Conservation (phyloP, 2,888 invertebrate genomes). For the Bembecia ichneumoniformis region DNA sequence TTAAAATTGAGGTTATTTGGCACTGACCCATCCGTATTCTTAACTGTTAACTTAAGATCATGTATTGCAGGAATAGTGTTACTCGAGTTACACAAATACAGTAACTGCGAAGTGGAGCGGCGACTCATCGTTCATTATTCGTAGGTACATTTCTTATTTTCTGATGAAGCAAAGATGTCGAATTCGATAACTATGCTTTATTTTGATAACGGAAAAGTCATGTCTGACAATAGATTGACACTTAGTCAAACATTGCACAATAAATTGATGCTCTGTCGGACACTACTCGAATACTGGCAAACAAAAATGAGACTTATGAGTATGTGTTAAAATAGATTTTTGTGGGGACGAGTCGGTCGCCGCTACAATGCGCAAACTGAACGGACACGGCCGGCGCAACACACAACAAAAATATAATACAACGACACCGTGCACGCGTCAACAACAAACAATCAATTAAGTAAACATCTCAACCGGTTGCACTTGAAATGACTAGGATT, state of each 20-base stretch:
- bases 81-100: not conserved
- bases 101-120: not conserved
- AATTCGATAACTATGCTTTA: no score
- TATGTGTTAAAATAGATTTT: no score
- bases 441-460: constrained; percentile 35
- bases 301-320: no score
- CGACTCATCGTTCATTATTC: no score
- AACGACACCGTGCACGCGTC: constrained; percentile 27
- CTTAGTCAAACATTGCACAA: no score
- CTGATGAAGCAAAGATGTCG: no score
- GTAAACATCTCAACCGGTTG: constrained; percentile 68
- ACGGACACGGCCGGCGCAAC: constrained; percentile 24
- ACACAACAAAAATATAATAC: constrained; percentile 50
- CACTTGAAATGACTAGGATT: constrained; percentile 72
- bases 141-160: no score
- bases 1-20: constrained; percentile 69
- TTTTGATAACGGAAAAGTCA: no score
- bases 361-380: not conserved
- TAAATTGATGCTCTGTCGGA: no score
- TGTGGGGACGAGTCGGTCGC: not conserved
- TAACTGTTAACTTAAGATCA: constrained; percentile 30
- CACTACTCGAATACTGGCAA: no score
- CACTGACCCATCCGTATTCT: constrained; percentile 56
- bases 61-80: constrained; percentile 31
- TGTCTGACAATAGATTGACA: no score